Evolutionary conservation across 1,140 invertebrate species (phyloP).

Genomic region (Odontomachus brunneus): DNA sequence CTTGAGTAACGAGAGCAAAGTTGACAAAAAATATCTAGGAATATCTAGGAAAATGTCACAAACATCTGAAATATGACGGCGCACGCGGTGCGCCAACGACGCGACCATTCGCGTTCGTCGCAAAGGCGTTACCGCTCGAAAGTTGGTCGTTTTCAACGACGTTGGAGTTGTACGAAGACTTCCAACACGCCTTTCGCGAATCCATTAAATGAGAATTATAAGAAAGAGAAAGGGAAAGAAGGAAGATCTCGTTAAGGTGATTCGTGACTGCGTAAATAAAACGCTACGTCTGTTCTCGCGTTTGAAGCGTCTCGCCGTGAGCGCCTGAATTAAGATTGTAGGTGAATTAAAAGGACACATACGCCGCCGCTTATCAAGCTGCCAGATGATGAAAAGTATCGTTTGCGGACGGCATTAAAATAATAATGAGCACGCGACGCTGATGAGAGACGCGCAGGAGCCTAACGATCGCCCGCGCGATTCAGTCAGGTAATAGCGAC

Average conservation of each 20-base stretch:
- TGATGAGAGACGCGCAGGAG: neutral
- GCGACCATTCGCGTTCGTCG: too few relatives aligned
- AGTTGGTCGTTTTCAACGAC: too few relatives aligned
- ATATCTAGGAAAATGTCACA: too few relatives aligned
- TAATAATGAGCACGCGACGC: constrained; percentile 21
- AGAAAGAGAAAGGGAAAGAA: neutral
- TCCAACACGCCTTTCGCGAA: too few relatives aligned
- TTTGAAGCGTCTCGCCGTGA: neutral
- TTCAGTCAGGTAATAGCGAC: constrained; percentile 18
- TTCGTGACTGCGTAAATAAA: constrained; percentile 12
- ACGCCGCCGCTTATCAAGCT: neutral
- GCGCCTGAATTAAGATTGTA: constrained; percentile 1
- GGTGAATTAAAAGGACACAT: constrained; percentile 4
- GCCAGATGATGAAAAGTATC: constrained; percentile 6
- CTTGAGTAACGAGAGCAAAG: too few relatives aligned
- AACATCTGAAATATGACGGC: too few relatives aligned
- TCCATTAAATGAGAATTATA: too few relatives aligned
- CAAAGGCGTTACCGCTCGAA: too few relatives aligned
- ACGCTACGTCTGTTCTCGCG: constrained; percentile 8
- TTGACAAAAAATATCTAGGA: too few relatives aligned
- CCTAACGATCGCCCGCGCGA: neutral
- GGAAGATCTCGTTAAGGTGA: constrained; percentile 16
- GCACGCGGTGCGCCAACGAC: too few relatives aligned
- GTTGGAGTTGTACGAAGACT: too few relatives aligned
- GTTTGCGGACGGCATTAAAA: constrained; percentile 18